Evolutionary conservation across 92 coral and sea anemone species (phyloP).

Genomic region (Porites lobata): DNA sequence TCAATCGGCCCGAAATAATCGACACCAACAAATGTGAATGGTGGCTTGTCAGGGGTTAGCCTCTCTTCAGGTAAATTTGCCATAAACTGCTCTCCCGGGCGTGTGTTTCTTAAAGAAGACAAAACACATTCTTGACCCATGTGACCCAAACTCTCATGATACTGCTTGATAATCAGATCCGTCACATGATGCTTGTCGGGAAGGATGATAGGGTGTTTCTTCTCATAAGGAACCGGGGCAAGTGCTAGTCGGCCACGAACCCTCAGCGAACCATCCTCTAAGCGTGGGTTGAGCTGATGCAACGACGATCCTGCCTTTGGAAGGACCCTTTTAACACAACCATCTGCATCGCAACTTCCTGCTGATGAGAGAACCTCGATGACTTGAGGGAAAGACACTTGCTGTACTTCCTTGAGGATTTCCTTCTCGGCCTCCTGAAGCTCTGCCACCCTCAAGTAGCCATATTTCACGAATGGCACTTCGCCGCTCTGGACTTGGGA

Average conservation of each 20-base stretch:
- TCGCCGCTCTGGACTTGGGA: neutral
- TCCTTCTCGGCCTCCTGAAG: slow-evolving; percentile 48
- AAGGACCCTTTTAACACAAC: neutral
- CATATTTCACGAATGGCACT: neutral
- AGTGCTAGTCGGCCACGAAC: neutral
- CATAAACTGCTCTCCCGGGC: slow-evolving; percentile 63
- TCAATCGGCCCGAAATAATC: slow-evolving; percentile 49
- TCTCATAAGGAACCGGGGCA: neutral
- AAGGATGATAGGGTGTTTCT: neutral
- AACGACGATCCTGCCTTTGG: neutral
- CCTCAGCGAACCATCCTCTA: neutral
- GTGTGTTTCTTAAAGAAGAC: slow-evolving; percentile 24
- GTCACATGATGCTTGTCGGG: slow-evolving; percentile 16
- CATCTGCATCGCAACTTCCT: neutral
- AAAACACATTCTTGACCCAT: neutral
- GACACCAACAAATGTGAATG: slow-evolving; percentile 65
- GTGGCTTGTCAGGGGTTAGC: slow-evolving; percentile 58
- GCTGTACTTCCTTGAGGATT: slow-evolving; percentile 48
- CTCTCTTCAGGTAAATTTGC: slow-evolving; percentile 67
- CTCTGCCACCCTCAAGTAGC: slow-evolving; percentile 37
- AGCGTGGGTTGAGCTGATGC: neutral
- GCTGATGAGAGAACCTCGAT: neutral
- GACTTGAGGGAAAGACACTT: slow-evolving; percentile 33
- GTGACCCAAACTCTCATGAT: neutral
- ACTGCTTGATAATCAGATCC: neutral